Evolutionary conservation across 2,113 vertebrate genomes (phyloP).

Genomic region (Rattus norvegicus): GRCr8 NC_086020.1:31840001-31840500

Average conservation of each 20-base stretch:
- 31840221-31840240: conserved; percentile 22
- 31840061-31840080: conserved; percentile 6
- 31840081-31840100: conserved; percentile 53
- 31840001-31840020: not conserved
- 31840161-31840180: conserved; percentile 28
- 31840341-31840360: conserved; percentile 10
- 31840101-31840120: conserved; percentile 45
- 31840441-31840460: conserved; percentile 15
- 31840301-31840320: not conserved
- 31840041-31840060: conserved; percentile 27
- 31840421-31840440: conserved; percentile 49
- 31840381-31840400: conserved; percentile 34
- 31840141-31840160: conserved; percentile 50
- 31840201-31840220: conserved; percentile 29
- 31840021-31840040: conserved; percentile 37
- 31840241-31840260: conserved; percentile 34
- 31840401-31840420: conserved; percentile 51
- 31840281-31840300: conserved; percentile 42
- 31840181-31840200: conserved; percentile 35
- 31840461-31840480: conserved; percentile 37
- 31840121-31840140: conserved; percentile 42
- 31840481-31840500: not conserved
- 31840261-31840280: conserved; percentile 59
- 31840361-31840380: conserved; percentile 1
- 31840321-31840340: conserved; percentile 47